These are phyloP conservation scores for Alentia gelatinosa DNA, from an alignment of 2,888 invertebrate species.

Conservation along the genomic window DNA sequence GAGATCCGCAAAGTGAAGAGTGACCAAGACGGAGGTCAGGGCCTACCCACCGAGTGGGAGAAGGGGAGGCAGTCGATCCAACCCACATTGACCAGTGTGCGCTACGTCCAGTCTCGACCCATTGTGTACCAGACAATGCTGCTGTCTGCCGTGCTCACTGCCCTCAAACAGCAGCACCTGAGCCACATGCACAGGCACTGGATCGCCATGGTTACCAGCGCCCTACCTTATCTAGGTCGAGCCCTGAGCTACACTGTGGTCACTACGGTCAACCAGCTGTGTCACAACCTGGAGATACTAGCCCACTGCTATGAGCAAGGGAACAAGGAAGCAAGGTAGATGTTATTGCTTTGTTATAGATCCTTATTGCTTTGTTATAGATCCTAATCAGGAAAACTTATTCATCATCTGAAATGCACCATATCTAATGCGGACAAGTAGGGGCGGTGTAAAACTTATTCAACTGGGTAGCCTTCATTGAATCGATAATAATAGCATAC, in stretches of 20 bases:
- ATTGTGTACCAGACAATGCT: conserved; percentile 89
- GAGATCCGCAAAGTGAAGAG: conserved; percentile 83
- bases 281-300: conserved; percentile 88
- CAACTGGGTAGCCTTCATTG: too few species aligned
- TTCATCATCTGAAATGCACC: too few species aligned
- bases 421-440: too few species aligned
- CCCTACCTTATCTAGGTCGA: conserved; percentile 89
- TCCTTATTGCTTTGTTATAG: too few species aligned
- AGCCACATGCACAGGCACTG: conserved; percentile 90
- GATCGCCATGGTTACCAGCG: conserved; percentile 89
- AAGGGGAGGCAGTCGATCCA: conserved; percentile 71
- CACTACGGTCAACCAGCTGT: conserved; percentile 89
- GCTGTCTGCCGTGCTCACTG: conserved; percentile 88
- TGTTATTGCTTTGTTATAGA: not conserved
- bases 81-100: conserved; percentile 70
- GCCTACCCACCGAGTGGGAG: conserved; percentile 81
- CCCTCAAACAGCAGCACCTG: conserved; percentile 87
- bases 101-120: conserved; percentile 73
- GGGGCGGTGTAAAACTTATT: too few species aligned
- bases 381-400: too few species aligned
- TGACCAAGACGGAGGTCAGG: conserved; percentile 57
- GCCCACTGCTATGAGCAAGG: conserved; percentile 77
- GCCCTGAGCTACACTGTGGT: conserved; percentile 89
- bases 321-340: conserved; percentile 55
- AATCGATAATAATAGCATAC: too few species aligned